These are phyloP conservation scores for Ichneumon xanthorius DNA, from an alignment of 2,888 invertebrate species.

Conservation along the genomic window DNA sequence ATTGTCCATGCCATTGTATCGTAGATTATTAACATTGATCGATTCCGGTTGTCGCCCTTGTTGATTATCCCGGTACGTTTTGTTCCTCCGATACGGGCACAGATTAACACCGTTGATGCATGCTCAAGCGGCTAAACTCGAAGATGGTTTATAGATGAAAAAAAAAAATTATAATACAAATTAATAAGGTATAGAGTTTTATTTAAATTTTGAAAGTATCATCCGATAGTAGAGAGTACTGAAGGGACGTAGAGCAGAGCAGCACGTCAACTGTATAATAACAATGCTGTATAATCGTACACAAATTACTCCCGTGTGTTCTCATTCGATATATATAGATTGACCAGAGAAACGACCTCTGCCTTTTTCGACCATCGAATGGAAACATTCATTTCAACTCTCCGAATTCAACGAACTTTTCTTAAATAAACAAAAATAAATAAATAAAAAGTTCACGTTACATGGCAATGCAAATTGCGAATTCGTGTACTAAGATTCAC, in stretches of 20 bases:
- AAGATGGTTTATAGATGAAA: conserved; percentile 29
- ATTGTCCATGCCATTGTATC: conserved; percentile 33
- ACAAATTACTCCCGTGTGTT: conserved; percentile 37
- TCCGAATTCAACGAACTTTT: background rate
- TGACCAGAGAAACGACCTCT: conserved; percentile 17
- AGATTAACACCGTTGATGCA: conserved; percentile 41
- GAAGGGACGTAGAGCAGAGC: conserved; percentile 59
- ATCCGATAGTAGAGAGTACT: conserved; percentile 37
- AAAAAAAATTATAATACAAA: background rate
- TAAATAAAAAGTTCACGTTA: background rate
- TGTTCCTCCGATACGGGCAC: conserved; percentile 13
- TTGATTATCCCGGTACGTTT: conserved; percentile 37
- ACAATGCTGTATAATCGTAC: conserved; percentile 19
- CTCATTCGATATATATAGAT: conserved; percentile 36
- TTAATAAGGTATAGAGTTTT: background rate
- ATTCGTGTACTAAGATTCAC: background rate
- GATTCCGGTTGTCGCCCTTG: conserved; percentile 34
- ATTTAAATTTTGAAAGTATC: conserved; percentile 47
- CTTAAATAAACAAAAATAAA: too few species aligned
- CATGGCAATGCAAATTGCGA: too few species aligned
- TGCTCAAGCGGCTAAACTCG: conserved; percentile 44
- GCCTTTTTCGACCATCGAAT: conserved; percentile 14
- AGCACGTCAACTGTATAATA: conserved; percentile 55
- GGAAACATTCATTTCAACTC: background rate
- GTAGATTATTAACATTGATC: conserved; percentile 53